These are phyloP conservation scores for Whitmania pigra DNA, from an alignment of 1,140 invertebrate genomes.

Conservation along the genomic window DNA sequence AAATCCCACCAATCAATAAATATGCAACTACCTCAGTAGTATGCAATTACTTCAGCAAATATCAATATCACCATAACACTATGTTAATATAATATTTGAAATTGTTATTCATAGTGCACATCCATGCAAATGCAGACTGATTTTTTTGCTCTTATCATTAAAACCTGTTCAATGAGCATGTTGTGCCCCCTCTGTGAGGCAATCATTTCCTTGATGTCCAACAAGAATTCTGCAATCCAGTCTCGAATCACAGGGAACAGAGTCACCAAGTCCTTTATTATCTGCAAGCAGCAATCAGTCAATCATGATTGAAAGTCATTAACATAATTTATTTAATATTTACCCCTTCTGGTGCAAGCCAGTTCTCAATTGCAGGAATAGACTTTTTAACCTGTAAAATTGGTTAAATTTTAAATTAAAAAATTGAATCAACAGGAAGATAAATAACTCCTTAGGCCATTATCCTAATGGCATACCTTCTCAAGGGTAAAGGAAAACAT, in stretches of 20 bases:
- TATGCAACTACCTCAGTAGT: neutral
- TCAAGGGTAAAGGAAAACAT: too few relatives aligned
- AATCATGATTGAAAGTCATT: too few relatives aligned
- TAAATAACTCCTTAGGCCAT: too few relatives aligned
- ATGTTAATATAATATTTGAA: neutral
- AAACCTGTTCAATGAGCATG: slow-evolving; percentile 31
- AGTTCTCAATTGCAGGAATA: slow-evolving; percentile 26
- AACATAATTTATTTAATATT: neutral
- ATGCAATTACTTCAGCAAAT: neutral
- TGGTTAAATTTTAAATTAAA: neutral
- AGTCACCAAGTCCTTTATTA: slow-evolving; percentile 20
- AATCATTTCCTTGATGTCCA: slow-evolving; percentile 37
- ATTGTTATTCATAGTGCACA: neutral
- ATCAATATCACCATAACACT: neutral
- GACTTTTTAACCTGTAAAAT: slow-evolving; percentile 22
- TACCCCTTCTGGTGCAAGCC: slow-evolving; percentile 26
- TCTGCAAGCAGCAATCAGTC: neutral
- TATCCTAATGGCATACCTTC: too few relatives aligned
- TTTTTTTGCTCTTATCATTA: neutral
- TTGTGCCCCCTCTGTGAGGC: slow-evolving; percentile 38
- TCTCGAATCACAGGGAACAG: slow-evolving; percentile 28
- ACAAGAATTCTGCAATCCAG: slow-evolving; percentile 38
- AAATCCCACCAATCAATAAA: slow-evolving; percentile 12
- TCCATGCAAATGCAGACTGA: too few relatives aligned
- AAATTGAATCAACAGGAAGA: too few relatives aligned